Base-by-base conservation (phyloP, 1,140 invertebrate species). In the Trachymyrmex septentrionalis region DNA sequence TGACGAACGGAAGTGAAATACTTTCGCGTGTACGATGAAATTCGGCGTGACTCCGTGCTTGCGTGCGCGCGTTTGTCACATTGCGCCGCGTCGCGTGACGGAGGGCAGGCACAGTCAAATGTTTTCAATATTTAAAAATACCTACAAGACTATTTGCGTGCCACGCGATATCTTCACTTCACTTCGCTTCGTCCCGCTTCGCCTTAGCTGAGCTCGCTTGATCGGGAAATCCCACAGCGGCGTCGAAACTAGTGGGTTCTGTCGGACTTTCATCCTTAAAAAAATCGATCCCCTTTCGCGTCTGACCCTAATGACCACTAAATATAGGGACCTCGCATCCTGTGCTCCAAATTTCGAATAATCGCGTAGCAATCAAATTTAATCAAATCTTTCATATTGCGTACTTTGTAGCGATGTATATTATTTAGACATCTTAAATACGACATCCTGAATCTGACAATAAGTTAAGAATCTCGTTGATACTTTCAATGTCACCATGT, bases 61-160 rank as follows among this genome's bases (percentile, higher is more conserved):
- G 77, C 30, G 61, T 63, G 86, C 64, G 34, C 76, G 87, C 63
- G 34, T 55, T 53, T 78, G 86, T 92, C 88, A 91, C 89, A 87
- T 91, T 86, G 86, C 85, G 48, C 48, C 34, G 34, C 34, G 34
- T 9, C 34, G 61, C 75, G 87, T 85, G 63, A 76, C 72, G 24
- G 86, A 86, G 78, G 69, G 73, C 14, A 78, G 34, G 55, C 55
- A 59, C n/a, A 24, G 81, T 66, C 90, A 88, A 82, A 91, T 91
- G 86, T 89, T 90, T 92, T 91, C 87, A 84, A 88, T 86, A 91
- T 86, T 86, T 92, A 91, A 91, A 92, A 92, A 92, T 92, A 92
- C 69, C 81, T 88, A 53, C 38, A 19, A 53, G 50, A 87, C 87
- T 92, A 92, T 92, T 92, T 88, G 63, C 84, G 85, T 84, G 86